Evolutionary conservation across 2,797 vertebrate species (phyloP), one percentile per base, ranked within the genome.

Genomic region (Fundulus diaphanus): DNA sequence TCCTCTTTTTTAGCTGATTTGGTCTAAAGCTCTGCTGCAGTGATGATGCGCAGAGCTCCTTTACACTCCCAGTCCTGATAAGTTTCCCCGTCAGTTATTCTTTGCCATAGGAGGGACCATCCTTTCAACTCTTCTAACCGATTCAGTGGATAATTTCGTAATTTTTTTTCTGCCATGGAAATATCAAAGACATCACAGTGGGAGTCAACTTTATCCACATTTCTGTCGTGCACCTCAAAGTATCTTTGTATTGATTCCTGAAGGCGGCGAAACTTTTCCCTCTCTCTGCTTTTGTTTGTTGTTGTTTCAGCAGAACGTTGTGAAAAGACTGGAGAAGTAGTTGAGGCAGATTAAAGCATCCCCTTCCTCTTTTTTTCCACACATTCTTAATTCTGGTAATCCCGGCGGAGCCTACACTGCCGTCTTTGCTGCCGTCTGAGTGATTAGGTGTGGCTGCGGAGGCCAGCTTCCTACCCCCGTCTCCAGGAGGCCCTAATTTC

Each of bases 381-480:
- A 88, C 87, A 86, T 90, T 85, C 77, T 89, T 89, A 87, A 92
- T 93, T 93, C 89, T 33, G 76, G 74, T 81, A 84, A 79, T 94
- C 94, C 93, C 93, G 74, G 88, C 54, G 82, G 94, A 93, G 88
- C 78, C 57, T 70, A 88, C 70, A 82, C 87, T 85, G 88, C 89
- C 92, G 87, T 91, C 90, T 93, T 89, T 90, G 86, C 92, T 89
- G 87, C 90, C 79, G 91, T 94, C 92, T 93, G 92, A 87, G 90
- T 95, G 94, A 95, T 96, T 95, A 93, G 92, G 92, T 94, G 93
- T 95, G 94, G 95, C 95, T 95, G 93, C 79, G 86, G 90, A 94
- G 94, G 91, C 93, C 92, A 92, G 87, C 90, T 86, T 84, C 85
- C 92, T 90, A 77, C 92, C 87, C 88, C 75, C 81, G 54, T 93